Base-by-base conservation (phyloP, 2,113 vertebrate genomes). In the Sinocyclocheilus anshuiensis region DNA sequence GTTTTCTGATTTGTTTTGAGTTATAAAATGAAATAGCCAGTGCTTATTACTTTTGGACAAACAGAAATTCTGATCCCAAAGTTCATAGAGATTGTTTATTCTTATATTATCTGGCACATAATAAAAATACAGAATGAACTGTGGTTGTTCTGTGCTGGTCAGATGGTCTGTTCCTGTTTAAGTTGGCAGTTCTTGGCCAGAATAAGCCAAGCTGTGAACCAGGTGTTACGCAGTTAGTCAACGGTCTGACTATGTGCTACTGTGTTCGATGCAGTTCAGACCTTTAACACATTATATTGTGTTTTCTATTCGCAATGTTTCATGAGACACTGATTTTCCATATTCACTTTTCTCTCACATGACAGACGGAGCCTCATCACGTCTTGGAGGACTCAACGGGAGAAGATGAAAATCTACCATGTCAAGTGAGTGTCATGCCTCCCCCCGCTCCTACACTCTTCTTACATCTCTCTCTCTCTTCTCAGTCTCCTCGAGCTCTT, bases 361-460 rank as follows among this genome's bases (percentile, higher is more conserved):
- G 29, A n/a, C 79, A 77, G 61, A 81, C 89, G 84, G 89, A 90
- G 26, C 80, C 86, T 1, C 89, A 85, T 76, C 87, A 88, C 15
- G 88, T 87, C 24, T 63, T 87, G 65, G 90, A 91, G 69, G 89
- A 91, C 69, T 90, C 90, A 0, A 72, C 84, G 16, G 89, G 86
- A 69, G 90, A 91, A 4, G 89, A 91, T 42, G 90, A 90, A 48
- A 71, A 75, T 45, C 48, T 87, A 48, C 20, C 76, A 12, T 91
- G 85, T 87, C 86, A 87, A 39, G 90, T 91, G 77, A 88, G 89
- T 85, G 20, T 53, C 45, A 76, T 61, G 36, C 26, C 26, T 84
- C 75, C 6, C n/a, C 57, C 69, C 1, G 29, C 11, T 39, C 10
- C 65, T 29, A 55, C n/a, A 39, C 15, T 8, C 22, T 57, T 57